These are phyloP conservation scores for Dendrocincla fuliginosa DNA, from an alignment of 2,797 vertebrate species.

Conservation along the genomic window DNA sequence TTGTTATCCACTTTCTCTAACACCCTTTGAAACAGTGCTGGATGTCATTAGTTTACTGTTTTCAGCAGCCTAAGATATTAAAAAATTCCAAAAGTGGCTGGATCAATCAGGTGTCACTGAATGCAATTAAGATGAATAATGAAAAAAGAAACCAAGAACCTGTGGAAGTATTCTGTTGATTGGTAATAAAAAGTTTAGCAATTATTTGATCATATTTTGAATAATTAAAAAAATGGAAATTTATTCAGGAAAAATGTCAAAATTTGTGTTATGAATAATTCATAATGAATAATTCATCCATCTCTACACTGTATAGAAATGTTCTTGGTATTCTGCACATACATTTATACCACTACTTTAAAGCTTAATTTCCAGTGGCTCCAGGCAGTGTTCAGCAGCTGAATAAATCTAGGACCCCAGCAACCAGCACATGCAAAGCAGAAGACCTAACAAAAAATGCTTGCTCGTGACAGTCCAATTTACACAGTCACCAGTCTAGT, in stretches of 20 bases:
- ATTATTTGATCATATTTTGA: constrained; percentile 32
- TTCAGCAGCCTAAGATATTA: background rate
- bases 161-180: background rate
- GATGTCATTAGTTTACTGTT: background rate
- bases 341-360: constrained; percentile 41
- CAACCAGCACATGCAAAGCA: constrained; percentile 3
- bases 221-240: constrained; percentile 35
- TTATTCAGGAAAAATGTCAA: constrained; percentile 46
- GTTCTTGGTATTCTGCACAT: constrained; percentile 49
- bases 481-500: background rate
- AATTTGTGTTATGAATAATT: constrained; percentile 65
- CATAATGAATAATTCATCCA: constrained; percentile 63
- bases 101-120: constrained; percentile 5
- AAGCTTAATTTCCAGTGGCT: constrained; percentile 47
- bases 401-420: constrained; percentile 41
- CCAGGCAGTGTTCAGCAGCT: constrained; percentile 26
- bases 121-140: background rate
- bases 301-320: constrained; percentile 45
- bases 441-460: background rate
- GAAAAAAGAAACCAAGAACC: background rate
- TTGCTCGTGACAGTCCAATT: background rate
- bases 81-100: background rate
- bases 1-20: background rate
- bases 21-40: background rate
- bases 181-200: constrained; percentile 18